phyloP scores from a whole-genome alignment of 2,113 vertebrate genomes.

The Ictidomys tridecemlineatus region DNA sequence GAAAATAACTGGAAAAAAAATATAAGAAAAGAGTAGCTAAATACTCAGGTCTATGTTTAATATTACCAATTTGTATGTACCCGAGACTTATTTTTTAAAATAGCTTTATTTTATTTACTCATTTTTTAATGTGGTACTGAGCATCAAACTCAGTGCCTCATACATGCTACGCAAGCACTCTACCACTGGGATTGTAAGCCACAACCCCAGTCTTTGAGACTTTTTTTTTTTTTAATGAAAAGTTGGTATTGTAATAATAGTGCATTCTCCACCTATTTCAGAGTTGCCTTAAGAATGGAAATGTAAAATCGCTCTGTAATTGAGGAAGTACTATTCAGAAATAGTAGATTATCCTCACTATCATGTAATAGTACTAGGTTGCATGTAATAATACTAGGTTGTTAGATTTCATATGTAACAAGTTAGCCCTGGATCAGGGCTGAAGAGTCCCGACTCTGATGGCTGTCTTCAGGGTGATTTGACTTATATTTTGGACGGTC shows the following conservation, averaged over 20 bases:
- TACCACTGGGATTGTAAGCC: no score
- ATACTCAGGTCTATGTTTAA: background rate
- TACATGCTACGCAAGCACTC: no score
- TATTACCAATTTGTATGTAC: background rate
- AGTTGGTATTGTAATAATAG: background rate
- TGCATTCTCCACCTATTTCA: background rate
- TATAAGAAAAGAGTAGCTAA: background rate
- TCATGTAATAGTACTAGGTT: background rate
- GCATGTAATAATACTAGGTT: background rate
- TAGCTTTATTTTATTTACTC: no score
- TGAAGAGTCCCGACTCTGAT: background rate
- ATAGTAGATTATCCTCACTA: background rate
- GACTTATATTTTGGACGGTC: background rate
- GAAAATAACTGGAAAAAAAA: background rate
- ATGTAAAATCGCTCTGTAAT: background rate
- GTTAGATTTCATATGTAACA: background rate
- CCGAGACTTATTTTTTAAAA: background rate
- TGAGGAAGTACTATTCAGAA: background rate
- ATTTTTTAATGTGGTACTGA: no score
- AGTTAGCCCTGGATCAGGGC: background rate
- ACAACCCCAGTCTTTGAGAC: no score
- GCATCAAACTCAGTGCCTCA: no score
- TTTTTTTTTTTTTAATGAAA: background rate
- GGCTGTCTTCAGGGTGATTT: background rate
- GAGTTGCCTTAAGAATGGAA: background rate